Evolutionary conservation across 2,113 vertebrate genomes (phyloP), one percentile per base, ranked within the genome.

Genomic region (Hemiprocne comata): DNA sequence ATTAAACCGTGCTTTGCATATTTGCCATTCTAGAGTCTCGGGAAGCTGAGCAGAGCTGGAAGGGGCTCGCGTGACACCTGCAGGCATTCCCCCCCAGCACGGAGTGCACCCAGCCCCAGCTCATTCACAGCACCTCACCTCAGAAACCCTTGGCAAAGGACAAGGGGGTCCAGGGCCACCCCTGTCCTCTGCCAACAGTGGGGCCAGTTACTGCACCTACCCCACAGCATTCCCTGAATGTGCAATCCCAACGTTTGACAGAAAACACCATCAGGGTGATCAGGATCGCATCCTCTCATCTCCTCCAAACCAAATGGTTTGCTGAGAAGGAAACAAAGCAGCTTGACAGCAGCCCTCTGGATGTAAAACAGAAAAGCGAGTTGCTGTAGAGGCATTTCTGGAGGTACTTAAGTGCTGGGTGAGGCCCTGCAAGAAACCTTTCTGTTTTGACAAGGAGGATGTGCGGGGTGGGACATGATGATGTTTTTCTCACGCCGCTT

Each of bases 1-100:
- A 96, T 97, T 95, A 90, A 92, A 73, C 58, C 3, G 2, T 28
- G 90, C 78, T 91, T 33, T 70, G 76, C 70, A 8, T 79, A 77
- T 79, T 46, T 53, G 85, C 61, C 85, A 44, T 74, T 54, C 78
- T 29, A 1, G 21, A 67, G 64, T 13, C 48, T 23, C 1, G 0
- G 34, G 51, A 81, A 89, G n/a, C 38, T 2, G 48, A 50, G 77
- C 18, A 0, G 44, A 65, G 50, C 26, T 21, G 58, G 57, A 34
- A 86, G 46, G 58, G 23, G 67, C 53, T 50, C 77, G 29, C 0
- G 1, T 46, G 76, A 66, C 44, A 74, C 40, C 89, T n/a, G 34
- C 0, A 5, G 38, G 69, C 25, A 17, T 20, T 11, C 50, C 53
- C 9, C 2, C 1, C 24, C 0, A 9, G 25, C 26, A 40, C 2